phyloP scores from a whole-genome alignment of 2,888 invertebrate species.

The Neocrepidodera transversa region DNA sequence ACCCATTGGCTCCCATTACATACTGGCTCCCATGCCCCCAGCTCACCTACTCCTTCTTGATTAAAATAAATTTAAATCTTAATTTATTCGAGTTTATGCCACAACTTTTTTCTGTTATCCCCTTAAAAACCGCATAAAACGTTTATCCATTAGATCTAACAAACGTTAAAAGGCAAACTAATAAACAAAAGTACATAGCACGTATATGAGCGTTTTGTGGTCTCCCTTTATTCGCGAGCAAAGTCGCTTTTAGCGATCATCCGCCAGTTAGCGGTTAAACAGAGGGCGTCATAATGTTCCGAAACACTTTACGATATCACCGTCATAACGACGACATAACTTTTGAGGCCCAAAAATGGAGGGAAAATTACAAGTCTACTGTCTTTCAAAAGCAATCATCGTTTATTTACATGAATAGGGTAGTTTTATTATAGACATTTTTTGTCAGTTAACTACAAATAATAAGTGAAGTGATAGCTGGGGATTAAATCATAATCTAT shows the following conservation, averaged over 20 bases:
- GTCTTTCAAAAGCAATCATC: slow-evolving; percentile 29
- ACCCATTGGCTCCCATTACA: too few relatives aligned
- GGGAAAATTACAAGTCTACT: slow-evolving; percentile 40
- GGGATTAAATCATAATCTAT: too few relatives aligned
- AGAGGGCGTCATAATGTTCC: slow-evolving; percentile 50
- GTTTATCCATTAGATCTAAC: too few relatives aligned
- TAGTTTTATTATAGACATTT: too few relatives aligned
- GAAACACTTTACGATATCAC: slow-evolving; percentile 55
- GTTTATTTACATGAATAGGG: slow-evolving; percentile 39
- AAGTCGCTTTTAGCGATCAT: slow-evolving; percentile 28
- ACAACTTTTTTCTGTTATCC: too few relatives aligned
- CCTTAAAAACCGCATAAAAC: too few relatives aligned
- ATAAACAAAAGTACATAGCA: slow-evolving; percentile 15
- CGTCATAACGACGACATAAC: slow-evolving; percentile 53
- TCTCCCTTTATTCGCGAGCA: slow-evolving; percentile 9
- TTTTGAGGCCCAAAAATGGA: slow-evolving; percentile 43
- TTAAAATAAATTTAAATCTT: too few relatives aligned
- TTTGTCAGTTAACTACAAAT: too few relatives aligned
- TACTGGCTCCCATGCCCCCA: too few relatives aligned
- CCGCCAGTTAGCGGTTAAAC: slow-evolving; percentile 44
- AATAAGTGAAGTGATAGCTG: too few relatives aligned
- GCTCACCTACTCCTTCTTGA: too few relatives aligned
- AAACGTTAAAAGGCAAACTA: slow-evolving; percentile 3
- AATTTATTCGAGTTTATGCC: too few relatives aligned
- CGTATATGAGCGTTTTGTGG: slow-evolving; percentile 4